These are phyloP conservation scores for Mastigias papua DNA, from an alignment of 30 jellyfish, hydroid and myxozoan species.

Conservation along the genomic window DNA sequence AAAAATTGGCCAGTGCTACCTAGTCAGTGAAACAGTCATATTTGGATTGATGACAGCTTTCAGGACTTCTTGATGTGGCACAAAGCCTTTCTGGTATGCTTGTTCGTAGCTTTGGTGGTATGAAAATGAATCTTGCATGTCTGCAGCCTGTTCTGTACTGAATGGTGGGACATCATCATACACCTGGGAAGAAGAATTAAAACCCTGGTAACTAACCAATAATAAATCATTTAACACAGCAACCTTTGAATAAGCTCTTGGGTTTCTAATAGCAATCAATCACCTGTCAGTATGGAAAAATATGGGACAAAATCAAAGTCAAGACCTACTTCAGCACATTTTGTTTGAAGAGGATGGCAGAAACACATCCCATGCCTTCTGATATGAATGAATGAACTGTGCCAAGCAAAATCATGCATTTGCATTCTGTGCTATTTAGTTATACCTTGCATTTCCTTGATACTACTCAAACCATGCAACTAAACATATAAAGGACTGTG, in stretches of 20 bases:
- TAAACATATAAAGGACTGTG: no score
- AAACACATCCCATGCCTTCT: no score
- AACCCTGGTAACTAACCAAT: background rate
- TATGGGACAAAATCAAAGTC: no score
- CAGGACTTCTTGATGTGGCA: slow-evolving; percentile 16
- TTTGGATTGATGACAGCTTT: slow-evolving; percentile 44
- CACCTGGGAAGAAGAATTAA: background rate
- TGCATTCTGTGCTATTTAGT: no score
- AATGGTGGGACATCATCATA: slow-evolving; percentile 16
- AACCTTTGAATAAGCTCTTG: background rate
- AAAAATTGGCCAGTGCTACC: slow-evolving; percentile 19
- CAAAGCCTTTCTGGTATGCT: background rate
- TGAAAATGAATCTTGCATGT: slow-evolving; percentile 12
- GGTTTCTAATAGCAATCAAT: background rate
- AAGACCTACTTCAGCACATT: no score
- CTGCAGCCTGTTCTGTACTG: background rate
- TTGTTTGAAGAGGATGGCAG: no score
- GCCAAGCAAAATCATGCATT: no score
- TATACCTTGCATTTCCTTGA: no score
- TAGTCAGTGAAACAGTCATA: slow-evolving; percentile 49
- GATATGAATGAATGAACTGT: no score
- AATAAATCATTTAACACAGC: background rate
- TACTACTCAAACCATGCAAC: no score
- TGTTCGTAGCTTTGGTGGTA: background rate
- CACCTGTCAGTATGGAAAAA: no score